These are phyloP conservation scores for Lottia gigantea DNA, from an alignment of 2,888 invertebrate species.

Conservation along the genomic window DNA sequence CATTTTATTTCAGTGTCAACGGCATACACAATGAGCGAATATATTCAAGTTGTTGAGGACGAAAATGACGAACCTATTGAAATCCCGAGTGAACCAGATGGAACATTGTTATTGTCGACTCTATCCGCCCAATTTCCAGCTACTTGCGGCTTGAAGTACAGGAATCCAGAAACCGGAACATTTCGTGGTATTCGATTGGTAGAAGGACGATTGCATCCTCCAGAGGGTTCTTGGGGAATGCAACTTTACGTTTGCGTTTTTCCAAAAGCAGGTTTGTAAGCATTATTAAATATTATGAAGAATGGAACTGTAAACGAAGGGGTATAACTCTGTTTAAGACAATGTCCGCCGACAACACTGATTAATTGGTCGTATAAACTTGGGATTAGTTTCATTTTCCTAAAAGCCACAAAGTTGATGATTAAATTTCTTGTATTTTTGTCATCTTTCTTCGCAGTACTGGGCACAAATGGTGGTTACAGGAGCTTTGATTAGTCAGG, in stretches of 20 bases:
- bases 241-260: constrained; percentile 77
- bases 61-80: constrained; percentile 94
- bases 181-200: constrained; percentile 76
- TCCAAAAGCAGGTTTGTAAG: constrained; percentile 64
- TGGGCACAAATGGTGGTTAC: no score
- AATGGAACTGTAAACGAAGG: no score
- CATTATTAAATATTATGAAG: no score
- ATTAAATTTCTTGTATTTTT: no score
- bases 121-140: constrained; percentile 97
- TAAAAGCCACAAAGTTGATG: no score
- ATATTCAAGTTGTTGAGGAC: constrained; percentile 94
- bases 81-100: constrained; percentile 93
- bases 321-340: no score
- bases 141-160: constrained; percentile 95
- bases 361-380: no score
- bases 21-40: constrained; percentile 65
- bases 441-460: no score
- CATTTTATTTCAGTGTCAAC: no score
- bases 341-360: no score
- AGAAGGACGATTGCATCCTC: constrained; percentile 92
- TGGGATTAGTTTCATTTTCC: no score
- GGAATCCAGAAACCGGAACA: constrained; percentile 80
- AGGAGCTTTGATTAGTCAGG: no score
- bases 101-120: constrained; percentile 89
- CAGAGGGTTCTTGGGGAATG: constrained; percentile 89